A percentile compares a stretch with the other conserved stretches of the same genome.
Evolutionary conservation across 1,140 invertebrate genomes (phyloP).

Genomic region (Oryctes rhinoceros): DNA sequence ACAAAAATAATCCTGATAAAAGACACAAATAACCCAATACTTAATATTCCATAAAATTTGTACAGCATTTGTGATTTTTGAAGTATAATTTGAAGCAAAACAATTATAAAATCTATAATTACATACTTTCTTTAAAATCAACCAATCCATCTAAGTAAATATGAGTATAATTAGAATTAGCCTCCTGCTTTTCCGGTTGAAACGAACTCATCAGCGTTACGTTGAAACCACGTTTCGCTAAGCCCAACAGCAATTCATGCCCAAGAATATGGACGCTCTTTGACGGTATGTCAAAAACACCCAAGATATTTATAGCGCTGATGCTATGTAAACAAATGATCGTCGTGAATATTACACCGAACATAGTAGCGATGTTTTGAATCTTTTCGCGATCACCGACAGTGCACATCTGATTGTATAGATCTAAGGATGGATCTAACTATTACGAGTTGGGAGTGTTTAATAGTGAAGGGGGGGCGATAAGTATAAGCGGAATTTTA

Average conservation of each 20-base stretch:
- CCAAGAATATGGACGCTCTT: conserved; percentile 68
- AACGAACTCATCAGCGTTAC: conserved; percentile 67
- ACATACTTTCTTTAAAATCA: conserved; percentile 38
- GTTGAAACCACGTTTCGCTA: conserved; percentile 66
- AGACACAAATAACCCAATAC: too few species aligned
- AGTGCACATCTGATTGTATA: too few species aligned
- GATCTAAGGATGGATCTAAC: too few species aligned
- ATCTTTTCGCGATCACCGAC: not conserved
- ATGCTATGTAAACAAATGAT: not conserved
- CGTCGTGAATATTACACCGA: not conserved
- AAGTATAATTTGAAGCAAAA: not conserved
- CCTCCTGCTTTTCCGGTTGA: conserved; percentile 57
- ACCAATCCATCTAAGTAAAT: conserved; percentile 49
- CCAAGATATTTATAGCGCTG: conserved; percentile 53
- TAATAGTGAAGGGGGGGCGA: too few species aligned
- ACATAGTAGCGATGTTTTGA: not conserved
- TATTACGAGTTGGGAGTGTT: too few species aligned
- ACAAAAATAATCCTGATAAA: too few species aligned
- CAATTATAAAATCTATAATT: not conserved
- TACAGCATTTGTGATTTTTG: not conserved
- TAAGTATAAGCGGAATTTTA: too few species aligned
- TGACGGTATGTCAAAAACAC: conserved; percentile 62
- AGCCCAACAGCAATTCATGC: conserved; percentile 63
- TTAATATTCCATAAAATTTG: too few species aligned
- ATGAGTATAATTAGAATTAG: conserved; percentile 53